Evolutionary conservation across 2,888 invertebrate species (phyloP), one percentile per base, ranked within the genome.

Genomic region (Amiota mariae): DNA sequence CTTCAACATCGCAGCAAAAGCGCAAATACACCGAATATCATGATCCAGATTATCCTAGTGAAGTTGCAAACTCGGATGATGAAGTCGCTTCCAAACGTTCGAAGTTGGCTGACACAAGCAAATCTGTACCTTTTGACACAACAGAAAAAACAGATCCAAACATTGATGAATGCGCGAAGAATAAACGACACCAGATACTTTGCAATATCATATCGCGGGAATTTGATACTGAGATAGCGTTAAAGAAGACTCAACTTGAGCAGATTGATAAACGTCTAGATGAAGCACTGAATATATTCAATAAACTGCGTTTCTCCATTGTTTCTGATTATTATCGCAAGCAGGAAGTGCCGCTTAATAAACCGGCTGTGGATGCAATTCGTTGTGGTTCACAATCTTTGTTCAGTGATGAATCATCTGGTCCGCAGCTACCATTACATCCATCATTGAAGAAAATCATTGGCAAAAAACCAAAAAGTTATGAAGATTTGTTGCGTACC

Each of bases 371-470:
- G 11, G 87, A 89, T 24, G 81, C 84, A 1, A 75, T 88, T 1
- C 90, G 90, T 64, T 78, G 82, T 1, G 72, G 79, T 2, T 2
- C 48, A 48, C 48, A 83, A 13, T 78, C 79, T 0, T 75, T 88
- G 3, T 88, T 87, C 20, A 83, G 79, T 0, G 81, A 85, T 11
- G 83, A 85, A 72, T 75, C 80, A 1, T 78, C 77, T 0, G 85
- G 84, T 0, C 89, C 91, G 0, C 92, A 93, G 81, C 89, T 90
- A 6, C 87, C 91, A 6, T 91, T 96, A 66, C 96, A 96, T 90
- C 96, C 96, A 0, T 94, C 96, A 0, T 90, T 95, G 0, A 93
- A 94, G 74, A 94, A 94, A 82, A 90, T 95, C 12, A 90, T 95
- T 0, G 94, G 94, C 6, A 92, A 93, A 80, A 89, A 90, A 72